Conservation (phyloP, 2,113 vertebrate genomes). For the Argyrosomus japonicus region DNA sequence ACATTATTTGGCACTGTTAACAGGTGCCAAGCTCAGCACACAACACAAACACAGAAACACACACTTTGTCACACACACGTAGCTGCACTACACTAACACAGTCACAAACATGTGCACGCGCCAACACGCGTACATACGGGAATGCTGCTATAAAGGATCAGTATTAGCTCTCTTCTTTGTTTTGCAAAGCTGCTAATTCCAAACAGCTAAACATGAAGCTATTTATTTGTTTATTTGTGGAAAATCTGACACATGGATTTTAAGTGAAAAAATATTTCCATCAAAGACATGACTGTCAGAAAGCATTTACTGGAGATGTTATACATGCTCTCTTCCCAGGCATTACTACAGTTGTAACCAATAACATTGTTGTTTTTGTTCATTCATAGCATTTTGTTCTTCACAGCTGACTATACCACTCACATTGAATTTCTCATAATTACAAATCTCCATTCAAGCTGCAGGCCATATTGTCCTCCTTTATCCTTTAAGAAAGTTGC, state of each 20-base stretch:
- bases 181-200: constrained; percentile 82
- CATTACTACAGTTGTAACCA: neutral
- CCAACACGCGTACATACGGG: neutral
- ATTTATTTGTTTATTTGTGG: constrained; percentile 13
- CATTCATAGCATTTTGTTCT: neutral
- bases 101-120: neutral
- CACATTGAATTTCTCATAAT: constrained; percentile 2
- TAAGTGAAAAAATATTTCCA: neutral
- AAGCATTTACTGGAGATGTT: neutral
- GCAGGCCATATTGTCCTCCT: neutral
- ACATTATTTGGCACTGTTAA: constrained; percentile 99
- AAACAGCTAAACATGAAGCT: constrained; percentile 77
- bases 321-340: neutral
- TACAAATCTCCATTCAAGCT: constrained; percentile 12
- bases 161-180: constrained; percentile 57
- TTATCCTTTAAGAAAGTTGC: neutral
- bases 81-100: neutral
- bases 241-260: constrained; percentile 5
- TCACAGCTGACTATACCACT: neutral
- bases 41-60: constrained; percentile 65
- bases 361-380: neutral
- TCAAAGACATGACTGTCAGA: neutral
- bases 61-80: constrained; percentile 15
- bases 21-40: constrained; percentile 86
- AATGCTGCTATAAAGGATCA: constrained; percentile 22